phyloP scores from a whole-genome alignment of 2,888 invertebrate species.

The Syrista parreyssii region DNA sequence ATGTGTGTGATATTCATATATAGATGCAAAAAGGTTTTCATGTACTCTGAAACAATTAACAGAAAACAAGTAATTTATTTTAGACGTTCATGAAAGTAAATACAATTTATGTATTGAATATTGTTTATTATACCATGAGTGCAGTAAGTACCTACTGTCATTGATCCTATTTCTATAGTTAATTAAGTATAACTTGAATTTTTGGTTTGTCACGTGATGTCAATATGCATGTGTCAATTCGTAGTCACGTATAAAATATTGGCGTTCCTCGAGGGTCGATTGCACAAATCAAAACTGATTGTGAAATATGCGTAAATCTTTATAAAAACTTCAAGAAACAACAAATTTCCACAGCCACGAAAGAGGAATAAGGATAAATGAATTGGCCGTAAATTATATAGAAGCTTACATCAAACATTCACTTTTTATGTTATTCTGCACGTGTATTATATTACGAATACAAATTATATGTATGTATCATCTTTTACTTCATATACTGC shows the following conservation, averaged over 20 bases:
- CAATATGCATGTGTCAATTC: no score
- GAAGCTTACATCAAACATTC: background rate
- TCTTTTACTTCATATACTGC: background rate
- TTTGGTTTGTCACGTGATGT: background rate
- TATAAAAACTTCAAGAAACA: background rate
- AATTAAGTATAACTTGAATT: background rate
- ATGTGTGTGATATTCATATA: background rate
- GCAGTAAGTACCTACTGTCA: background rate
- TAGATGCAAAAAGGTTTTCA: background rate
- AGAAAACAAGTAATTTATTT: background rate
- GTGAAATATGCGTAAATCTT: no score
- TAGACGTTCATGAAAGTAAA: background rate
- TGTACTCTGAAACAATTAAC: background rate
- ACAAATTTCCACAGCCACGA: background rate
- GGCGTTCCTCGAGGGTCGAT: no score
- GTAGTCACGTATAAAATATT: no score
- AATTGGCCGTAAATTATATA: background rate
- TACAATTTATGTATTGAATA: background rate
- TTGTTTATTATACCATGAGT: background rate
- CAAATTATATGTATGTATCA: background rate
- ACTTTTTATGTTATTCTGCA: background rate
- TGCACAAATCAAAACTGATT: no score
- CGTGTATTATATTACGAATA: background rate
- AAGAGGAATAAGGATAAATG: background rate
- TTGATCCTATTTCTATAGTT: background rate